Evolutionary conservation across 2,113 vertebrate genomes (phyloP), one percentile per base, ranked within the genome.

Genomic region (Microtus oregoni): DNA sequence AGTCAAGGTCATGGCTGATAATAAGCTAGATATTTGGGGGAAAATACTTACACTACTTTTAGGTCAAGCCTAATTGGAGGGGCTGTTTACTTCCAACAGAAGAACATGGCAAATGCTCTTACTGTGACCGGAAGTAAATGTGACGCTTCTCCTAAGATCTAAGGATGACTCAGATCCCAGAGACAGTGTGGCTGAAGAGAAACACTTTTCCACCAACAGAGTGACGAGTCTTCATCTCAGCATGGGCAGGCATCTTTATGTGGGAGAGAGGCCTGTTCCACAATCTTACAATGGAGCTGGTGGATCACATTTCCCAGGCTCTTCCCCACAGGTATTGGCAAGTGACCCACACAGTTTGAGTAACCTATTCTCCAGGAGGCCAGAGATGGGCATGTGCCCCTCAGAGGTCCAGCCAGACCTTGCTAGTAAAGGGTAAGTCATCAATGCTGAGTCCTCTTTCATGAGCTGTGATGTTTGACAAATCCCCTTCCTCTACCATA

Each of bases 21-120:
- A 67, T 92, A 91, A 95, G 89, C 94, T 90, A 83, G 83, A n/a
- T 83, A 94, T 70, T 86, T 96, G 35, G 89, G 68, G 85, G 61
- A 70, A 92, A 96, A 90, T 47, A 86, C 28, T 92, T 76, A 44
- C 3, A 90, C 24, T 32, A 50, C 50, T 85, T 83, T 93, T 58
- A 52, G 1, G 78, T 90, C 90, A 92, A 30, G 78, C 92, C 13
- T 67, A 72, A 79, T 63, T 91, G 38, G 22, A 86, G 67, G 47
- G 50, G 70, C 82, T 79, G 44, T 91, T 89, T 93, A 55, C 17
- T 7, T 95, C 55, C 70, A 61, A 35, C 47, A 26, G 50, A 77
- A 89, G 24, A 78, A 88, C 7, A 6, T 32, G 65, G 28, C 35
- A 81, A 95, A 82, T 50, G 50, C 73, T 58, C 32, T 90, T 55